These are phyloP conservation scores for Rhizomys pruinosus DNA, from an alignment of 2,113 vertebrate genomes.

Conservation along the genomic window DNA sequence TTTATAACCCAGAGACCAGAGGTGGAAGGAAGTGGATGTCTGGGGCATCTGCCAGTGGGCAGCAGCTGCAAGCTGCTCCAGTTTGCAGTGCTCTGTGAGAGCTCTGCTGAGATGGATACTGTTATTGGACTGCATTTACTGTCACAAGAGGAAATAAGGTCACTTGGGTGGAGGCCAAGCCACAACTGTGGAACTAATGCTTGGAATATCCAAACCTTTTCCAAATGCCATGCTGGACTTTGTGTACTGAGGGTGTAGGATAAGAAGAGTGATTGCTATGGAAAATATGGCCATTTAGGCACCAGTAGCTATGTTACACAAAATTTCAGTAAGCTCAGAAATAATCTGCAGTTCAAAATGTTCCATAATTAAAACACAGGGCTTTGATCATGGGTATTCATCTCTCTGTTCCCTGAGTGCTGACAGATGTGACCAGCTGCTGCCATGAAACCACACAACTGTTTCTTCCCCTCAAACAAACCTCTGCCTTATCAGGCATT, in stretches of 20 bases:
- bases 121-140: neutral
- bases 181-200: conserved; percentile 3
- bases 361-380: neutral
- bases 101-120: conserved; percentile 42
- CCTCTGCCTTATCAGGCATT: neutral
- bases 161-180: conserved; percentile 30
- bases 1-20: neutral
- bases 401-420: neutral
- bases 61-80: neutral
- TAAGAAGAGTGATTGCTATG: neutral
- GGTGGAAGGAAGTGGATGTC: neutral
- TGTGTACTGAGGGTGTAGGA: neutral
- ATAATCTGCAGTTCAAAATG: neutral
- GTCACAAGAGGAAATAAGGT: conserved; percentile 2
- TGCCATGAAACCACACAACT: neutral
- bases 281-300: neutral
- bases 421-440: neutral
- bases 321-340: conserved; percentile 33
- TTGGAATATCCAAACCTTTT: conserved; percentile 1
- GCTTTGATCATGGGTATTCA: neutral
- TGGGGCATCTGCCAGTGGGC: neutral
- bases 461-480: neutral
- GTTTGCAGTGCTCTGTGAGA: neutral
- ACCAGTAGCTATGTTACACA: neutral
- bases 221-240: neutral